Evolutionary conservation across 2,797 vertebrate genomes (phyloP), one percentile per base, ranked within the genome.

Genomic region (Moxostoma hubbsi): DNA sequence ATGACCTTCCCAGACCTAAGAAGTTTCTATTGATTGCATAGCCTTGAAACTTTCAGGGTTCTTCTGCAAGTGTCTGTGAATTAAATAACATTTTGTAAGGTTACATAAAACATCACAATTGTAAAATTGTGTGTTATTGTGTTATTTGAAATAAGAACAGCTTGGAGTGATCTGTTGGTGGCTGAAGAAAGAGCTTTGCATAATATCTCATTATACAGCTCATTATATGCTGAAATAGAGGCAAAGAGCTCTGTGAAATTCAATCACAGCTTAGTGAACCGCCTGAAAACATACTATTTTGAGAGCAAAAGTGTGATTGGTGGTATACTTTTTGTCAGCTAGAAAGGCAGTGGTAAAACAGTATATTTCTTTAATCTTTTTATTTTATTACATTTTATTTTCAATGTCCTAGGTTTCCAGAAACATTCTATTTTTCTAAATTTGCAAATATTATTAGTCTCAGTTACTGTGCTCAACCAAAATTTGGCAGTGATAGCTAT

Each of bases 201-300:
- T 70, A 77, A 70, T 77, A 53, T 77, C 75, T 70, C 66, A 70
- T 77, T 77, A 76, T 68, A 59, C 64, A 68, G 59, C 64, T 51
- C 64, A 76, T 76, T 77, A 77, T 70, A 62, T 6, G 11, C n/a
- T 57, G 61, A 66, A 63, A 70, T 24, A 70, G 66, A 77, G 54
- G 66, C 49, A 62, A 70, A 62, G 66, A 62, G 66, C 24, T 7
- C 36, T 63, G 75, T 13, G 50, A 70, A 77, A 63, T 77, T 59
- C 46, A 59, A 77, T 77, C 66, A 69, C 57, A 70, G 75, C 57
- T 70, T 62, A 62, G 66, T 45, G 55, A 69, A 54, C 24, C 7
- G 66, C 75, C 75, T 68, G 57, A 62, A 77, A 77, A 77, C 66
- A 54, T 53, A 54, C 49, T 77, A 70, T 62, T 77, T 18, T 43